These are phyloP conservation scores for Mythimna vitellina DNA, from an alignment of 2,888 invertebrate genomes.

Conservation along the genomic window DNA sequence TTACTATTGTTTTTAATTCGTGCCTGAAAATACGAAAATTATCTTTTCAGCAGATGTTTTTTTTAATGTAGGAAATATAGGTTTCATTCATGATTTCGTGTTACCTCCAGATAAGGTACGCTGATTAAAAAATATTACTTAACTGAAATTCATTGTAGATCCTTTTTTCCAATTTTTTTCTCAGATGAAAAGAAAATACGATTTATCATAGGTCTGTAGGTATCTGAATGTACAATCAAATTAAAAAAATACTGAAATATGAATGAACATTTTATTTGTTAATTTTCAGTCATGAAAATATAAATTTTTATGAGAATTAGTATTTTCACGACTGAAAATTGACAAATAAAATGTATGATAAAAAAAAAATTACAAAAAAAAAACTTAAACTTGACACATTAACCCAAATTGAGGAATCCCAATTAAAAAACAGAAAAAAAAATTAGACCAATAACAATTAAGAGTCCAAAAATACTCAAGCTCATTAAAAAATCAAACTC, in stretches of 20 bases:
- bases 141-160: neutral
- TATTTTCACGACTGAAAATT: too few species aligned
- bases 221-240: too few species aligned
- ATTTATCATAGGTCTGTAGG: too few species aligned
- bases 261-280: too few species aligned
- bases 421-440: neutral
- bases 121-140: too few species aligned
- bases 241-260: neutral
- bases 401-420: neutral
- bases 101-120: neutral
- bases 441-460: constrained; percentile 13
- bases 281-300: constrained; percentile 1
- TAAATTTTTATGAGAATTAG: neutral
- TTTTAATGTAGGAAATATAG: neutral
- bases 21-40: constrained; percentile 9
- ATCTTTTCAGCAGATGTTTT: neutral
- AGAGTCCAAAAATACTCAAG: constrained; percentile 4
- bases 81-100: constrained; percentile 26
- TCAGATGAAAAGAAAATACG: too few species aligned
- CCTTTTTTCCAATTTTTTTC: too few species aligned
- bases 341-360: too few species aligned
- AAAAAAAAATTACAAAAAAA: neutral
- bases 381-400: neutral
- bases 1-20: constrained; percentile 21
- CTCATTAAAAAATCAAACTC: constrained; percentile 19